Percentiles rank a stretch among this genome's conserved stretches.
Conservation (phyloP, 2,113 vertebrate species). For the Halcyon malimbica region DNA sequence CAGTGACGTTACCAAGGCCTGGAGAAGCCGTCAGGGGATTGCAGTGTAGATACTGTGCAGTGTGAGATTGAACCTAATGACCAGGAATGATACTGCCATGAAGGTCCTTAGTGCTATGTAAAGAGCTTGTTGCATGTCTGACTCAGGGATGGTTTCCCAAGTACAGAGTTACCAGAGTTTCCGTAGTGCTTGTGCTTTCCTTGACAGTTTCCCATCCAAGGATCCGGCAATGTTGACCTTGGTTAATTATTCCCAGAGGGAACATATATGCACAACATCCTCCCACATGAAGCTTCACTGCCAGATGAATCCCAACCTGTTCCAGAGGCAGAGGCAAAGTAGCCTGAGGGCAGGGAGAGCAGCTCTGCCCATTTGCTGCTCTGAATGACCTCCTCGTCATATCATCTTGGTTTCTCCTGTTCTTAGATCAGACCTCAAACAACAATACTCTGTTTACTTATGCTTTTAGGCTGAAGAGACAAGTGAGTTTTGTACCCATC, state of each 20-base stretch:
- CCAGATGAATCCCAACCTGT: neutral
- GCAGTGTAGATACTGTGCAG: neutral
- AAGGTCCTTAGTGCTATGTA: neutral
- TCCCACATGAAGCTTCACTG: neutral
- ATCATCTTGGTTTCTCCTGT: neutral
- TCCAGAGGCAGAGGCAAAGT: neutral
- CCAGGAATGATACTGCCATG: neutral
- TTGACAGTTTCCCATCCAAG: neutral
- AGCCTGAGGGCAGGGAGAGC: neutral
- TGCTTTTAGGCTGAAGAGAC: neutral
- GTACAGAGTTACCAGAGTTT: neutral
- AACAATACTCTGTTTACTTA: neutral
- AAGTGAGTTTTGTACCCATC: neutral
- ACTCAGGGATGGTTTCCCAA: neutral
- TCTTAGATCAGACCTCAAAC: neutral
- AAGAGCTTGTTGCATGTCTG: neutral
- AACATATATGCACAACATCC: neutral
- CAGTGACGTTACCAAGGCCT: neutral
- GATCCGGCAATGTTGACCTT: neutral
- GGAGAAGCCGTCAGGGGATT: neutral
- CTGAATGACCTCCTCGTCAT: fast-evolving
- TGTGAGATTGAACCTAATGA: neutral
- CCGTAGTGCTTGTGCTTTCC: neutral
- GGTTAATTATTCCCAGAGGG: constrained; percentile 6
- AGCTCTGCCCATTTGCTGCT: neutral